Evolutionary conservation across 1,140 invertebrate species (phyloP), one percentile per base, ranked within the genome.

Genomic region (Pseudobourletiella spinata): DNA sequence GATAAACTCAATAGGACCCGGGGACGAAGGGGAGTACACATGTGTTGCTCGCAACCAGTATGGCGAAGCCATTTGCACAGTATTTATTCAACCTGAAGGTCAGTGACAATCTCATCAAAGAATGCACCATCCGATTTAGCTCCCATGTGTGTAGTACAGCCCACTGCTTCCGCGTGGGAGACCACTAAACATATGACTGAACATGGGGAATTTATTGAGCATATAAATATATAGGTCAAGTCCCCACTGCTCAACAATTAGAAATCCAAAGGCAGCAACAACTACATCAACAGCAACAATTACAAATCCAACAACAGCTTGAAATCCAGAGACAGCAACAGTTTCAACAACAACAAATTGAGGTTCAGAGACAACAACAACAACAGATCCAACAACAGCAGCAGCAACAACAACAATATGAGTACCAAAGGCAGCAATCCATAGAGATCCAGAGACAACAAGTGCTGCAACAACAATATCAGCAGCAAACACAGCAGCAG

Each of bases 1-100:
- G 58, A 96, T 98, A 70, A 89, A 88, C 74, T 84, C 88, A 71
- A 91, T 95, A 61, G 89, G 89, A 57, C 89, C 91, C 25, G 91
- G 91, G 32, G 93, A 97, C 76, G 91, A 94, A 74, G 93, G 93
- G 62, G 91, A 96, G 76, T 96, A 96, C 75, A 94, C 89, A 1
- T 80, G 79, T 22, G 35, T 86, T 57, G 92, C 93, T 11, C 82
- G 86, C 61, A 97, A 97, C 75, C 86, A 89, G 72, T 92, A 89
- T 71, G 93, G 93, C 58, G 91, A 94, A 79, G 91, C 90, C 22
- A 90, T 93, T 69, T 93, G 91, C 74, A 92, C 90, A 42, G 90
- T 94, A n/a, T 91, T 86, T 72, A 94, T 95, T 71, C 88, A 92
- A 73, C 89, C 90, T n/a, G 91, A 94, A 78, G 88, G 89, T 55